Conservation (phyloP, 1,140 invertebrate genomes). For the Papilio polytes region DNA sequence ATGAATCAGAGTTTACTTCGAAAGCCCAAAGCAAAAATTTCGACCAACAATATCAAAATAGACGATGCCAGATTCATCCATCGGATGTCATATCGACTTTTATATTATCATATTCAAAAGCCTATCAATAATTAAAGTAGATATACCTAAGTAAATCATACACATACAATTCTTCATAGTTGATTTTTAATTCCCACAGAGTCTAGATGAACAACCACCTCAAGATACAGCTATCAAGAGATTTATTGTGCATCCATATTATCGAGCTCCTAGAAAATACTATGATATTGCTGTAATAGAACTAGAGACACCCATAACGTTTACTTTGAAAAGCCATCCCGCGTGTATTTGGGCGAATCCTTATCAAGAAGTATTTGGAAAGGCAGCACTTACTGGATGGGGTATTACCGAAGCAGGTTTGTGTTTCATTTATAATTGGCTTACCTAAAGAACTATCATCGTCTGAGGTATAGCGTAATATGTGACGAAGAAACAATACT, state of each 20-base stretch:
- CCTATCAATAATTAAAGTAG: neutral
- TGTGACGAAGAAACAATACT: too few species aligned
- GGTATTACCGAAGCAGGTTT: slow-evolving; percentile 51
- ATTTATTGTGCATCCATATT: slow-evolving; percentile 79
- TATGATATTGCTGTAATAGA: slow-evolving; percentile 76
- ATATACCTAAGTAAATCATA: neutral
- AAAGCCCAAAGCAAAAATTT: too few species aligned
- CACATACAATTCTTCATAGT: neutral
- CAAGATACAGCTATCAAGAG: slow-evolving; percentile 57
- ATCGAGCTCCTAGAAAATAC: slow-evolving; percentile 74
- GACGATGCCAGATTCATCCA: neutral
- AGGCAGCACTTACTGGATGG: slow-evolving; percentile 57
- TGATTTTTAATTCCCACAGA: slow-evolving; percentile 30
- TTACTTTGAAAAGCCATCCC: slow-evolving; percentile 50
- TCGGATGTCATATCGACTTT: neutral
- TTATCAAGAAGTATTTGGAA: slow-evolving; percentile 39
- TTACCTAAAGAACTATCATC: too few species aligned
- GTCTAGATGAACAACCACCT: neutral
- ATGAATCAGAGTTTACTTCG: neutral
- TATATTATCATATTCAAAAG: neutral
- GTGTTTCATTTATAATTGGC: neutral
- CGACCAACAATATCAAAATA: neutral
- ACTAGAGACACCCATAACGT: slow-evolving; percentile 48
- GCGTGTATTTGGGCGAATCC: slow-evolving; percentile 54
- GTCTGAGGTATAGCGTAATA: too few species aligned